Percentiles rank a stretch among this genome's conserved stretches.
phyloP scores from a whole-genome alignment of 2,113 vertebrate genomes.

The Plecotus auritus region DNA sequence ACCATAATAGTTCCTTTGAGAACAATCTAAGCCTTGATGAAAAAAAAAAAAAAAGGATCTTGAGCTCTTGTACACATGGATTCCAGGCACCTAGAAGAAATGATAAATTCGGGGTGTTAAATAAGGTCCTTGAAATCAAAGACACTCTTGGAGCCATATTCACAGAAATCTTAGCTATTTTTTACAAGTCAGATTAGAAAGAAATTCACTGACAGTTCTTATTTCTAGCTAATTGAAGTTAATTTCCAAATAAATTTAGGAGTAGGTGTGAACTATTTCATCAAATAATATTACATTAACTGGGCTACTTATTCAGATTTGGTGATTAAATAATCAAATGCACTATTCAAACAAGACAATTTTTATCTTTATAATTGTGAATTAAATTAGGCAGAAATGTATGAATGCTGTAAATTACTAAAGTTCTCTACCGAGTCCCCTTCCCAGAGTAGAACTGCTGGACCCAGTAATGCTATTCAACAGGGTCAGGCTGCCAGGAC shows the following conservation, averaged over 20 bases:
- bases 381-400: neutral
- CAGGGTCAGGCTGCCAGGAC: neutral
- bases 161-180: neutral
- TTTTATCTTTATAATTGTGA: conserved; percentile 24
- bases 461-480: neutral
- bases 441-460: neutral
- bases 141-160: neutral
- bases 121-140: neutral
- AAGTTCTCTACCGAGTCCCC: neutral
- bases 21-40: neutral
- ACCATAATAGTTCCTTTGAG: neutral
- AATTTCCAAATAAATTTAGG: conserved; percentile 36
- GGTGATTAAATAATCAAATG: conserved; percentile 15
- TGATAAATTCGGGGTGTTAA: neutral
- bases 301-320: conserved; percentile 1
- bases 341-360: neutral
- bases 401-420: neutral
- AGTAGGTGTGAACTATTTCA: neutral
- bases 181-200: neutral
- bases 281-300: conserved; percentile 9
- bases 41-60: neutral
- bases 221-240: neutral
- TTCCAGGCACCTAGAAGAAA: neutral
- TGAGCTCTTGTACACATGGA: neutral
- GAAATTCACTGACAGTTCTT: neutral